Conservation (phyloP, 2,113 vertebrate genomes). For the Fukomys damarensis region DNA sequence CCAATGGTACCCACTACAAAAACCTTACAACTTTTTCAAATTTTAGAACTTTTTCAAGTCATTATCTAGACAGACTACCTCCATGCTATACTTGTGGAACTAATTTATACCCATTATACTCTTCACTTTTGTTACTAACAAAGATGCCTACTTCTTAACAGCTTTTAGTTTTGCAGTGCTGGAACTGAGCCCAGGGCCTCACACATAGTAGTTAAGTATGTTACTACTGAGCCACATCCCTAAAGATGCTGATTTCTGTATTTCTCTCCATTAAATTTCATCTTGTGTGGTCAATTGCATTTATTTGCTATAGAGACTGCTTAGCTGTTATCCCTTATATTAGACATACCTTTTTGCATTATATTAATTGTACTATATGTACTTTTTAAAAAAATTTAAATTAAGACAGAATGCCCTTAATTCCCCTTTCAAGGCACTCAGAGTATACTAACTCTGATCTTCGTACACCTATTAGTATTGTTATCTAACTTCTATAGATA, state of each 20-base stretch:
- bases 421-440: not conserved
- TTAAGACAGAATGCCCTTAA: not conserved
- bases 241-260: not conserved
- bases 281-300: not conserved
- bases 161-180: not conserved
- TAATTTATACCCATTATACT: not conserved
- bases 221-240: too few species aligned
- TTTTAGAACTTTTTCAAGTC: not conserved
- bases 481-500: not conserved
- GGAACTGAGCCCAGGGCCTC: not conserved
- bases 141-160: not conserved
- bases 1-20: not conserved
- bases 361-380: not conserved
- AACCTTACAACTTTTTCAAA: not conserved
- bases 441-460: not conserved
- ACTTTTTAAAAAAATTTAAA: not conserved
- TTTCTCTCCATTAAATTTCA: conserved; percentile 40
- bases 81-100: not conserved
- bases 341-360: not conserved
- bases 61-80: not conserved
- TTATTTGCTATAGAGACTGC: not conserved
- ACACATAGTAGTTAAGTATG: too few species aligned
- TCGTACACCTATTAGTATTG: not conserved
- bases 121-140: not conserved
- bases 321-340: not conserved